Percentiles rank a stretch among this genome's conserved stretches.
phyloP scores from a whole-genome alignment of 2,888 invertebrate genomes.

The Scaptodrosophila latifasciaeformis region DNA sequence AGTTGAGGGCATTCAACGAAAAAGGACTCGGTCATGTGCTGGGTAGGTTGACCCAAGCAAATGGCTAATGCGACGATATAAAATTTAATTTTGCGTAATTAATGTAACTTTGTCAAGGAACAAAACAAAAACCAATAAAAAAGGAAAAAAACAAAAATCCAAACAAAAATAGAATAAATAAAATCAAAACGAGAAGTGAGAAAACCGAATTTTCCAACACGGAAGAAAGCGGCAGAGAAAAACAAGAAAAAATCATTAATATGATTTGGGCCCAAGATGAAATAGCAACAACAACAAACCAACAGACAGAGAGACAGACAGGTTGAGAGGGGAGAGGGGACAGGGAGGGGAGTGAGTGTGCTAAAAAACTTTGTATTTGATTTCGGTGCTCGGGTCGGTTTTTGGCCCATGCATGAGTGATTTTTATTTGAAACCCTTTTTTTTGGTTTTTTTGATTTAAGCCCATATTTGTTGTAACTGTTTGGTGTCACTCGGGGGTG shows the following conservation, averaged over 20 bases:
- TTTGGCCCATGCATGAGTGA: constrained; percentile 53
- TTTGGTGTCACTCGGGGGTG: not conserved
- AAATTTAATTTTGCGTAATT: constrained; percentile 67
- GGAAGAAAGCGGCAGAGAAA: constrained; percentile 17
- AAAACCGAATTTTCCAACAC: too few species aligned
- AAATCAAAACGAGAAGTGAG: constrained; percentile 2
- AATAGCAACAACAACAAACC: constrained; percentile 15
- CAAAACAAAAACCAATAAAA: constrained; percentile 6
- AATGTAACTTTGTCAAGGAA: constrained; percentile 38
- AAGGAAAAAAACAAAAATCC: too few species aligned
- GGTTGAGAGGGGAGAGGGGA: too few species aligned
- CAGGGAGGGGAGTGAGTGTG: too few species aligned
- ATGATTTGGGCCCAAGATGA: constrained; percentile 48
- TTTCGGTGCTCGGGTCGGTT: constrained; percentile 45
- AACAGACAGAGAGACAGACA: constrained; percentile 1
- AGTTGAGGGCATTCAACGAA: not conserved
- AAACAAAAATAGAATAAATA: too few species aligned
- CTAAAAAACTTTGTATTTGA: constrained; percentile 37
- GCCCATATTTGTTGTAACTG: constrained; percentile 24
- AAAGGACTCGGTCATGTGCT: not conserved
- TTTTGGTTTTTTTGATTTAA: not conserved
- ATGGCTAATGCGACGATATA: constrained; percentile 58
- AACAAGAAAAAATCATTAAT: constrained; percentile 53
- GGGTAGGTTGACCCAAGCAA: not conserved
- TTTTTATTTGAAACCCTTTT: constrained; percentile 27